Percentiles rank a stretch among this genome's conserved stretches.
Evolutionary conservation across 2,797 vertebrate species (phyloP).

Genomic region (Adelosebastes latens): DNA sequence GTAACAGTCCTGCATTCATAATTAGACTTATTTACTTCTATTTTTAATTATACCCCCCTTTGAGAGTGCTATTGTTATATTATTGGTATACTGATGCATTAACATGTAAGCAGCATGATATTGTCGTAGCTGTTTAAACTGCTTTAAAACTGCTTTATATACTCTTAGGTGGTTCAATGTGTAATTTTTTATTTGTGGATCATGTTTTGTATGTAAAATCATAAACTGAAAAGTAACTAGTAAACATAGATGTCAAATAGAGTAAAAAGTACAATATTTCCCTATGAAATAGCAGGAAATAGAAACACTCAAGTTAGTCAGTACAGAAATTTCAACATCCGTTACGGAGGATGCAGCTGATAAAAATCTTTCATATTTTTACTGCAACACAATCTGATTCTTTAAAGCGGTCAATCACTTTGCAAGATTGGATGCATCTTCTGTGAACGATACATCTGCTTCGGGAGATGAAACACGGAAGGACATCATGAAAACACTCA

Average conservation of each 20-base stretch:
- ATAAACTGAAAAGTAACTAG: too few species aligned
- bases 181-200: too few species aligned
- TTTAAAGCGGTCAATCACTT: background rate
- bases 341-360: background rate
- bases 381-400: background rate
- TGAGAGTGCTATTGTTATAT: background rate
- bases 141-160: background rate
- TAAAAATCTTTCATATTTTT: background rate
- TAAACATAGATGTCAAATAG: too few species aligned
- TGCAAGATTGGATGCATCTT: too few species aligned
- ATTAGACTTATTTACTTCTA: background rate
- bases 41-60: background rate
- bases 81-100: background rate
- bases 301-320: background rate
- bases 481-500: conserved; percentile 40
- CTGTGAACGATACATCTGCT: background rate
- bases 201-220: background rate
- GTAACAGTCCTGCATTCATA: background rate
- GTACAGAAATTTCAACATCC: too few species aligned
- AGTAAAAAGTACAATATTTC: background rate
- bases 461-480: background rate
- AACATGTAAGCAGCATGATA: background rate
- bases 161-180: background rate
- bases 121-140: background rate
- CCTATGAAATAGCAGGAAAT: background rate